Percentiles rank a stretch among this genome's conserved stretches.
These are phyloP conservation scores for Notolepis coatsorum DNA, from an alignment of 2,797 vertebrate species.

Conservation along the genomic window DNA sequence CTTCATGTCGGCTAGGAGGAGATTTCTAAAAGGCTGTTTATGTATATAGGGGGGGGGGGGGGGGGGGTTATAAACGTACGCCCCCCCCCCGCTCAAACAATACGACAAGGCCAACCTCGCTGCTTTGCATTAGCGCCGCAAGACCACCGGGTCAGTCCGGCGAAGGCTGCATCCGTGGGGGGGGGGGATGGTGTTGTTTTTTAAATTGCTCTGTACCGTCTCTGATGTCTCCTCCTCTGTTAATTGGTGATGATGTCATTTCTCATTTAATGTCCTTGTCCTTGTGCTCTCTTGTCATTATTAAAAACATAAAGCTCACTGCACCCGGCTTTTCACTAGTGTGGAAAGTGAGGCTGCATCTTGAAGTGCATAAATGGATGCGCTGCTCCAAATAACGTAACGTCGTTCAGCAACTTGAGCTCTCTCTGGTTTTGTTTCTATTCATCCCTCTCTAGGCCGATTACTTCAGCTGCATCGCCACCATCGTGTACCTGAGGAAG, in stretches of 20 bases:
- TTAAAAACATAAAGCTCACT: slow-evolving; percentile 17
- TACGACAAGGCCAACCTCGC: slow-evolving; percentile 1
- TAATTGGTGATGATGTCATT: slow-evolving; percentile 32
- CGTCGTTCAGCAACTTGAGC: background rate
- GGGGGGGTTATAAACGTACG: slow-evolving; percentile 22
- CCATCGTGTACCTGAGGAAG: slow-evolving; percentile 93
- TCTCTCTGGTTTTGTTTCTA: background rate
- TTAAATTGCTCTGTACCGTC: slow-evolving; percentile 7
- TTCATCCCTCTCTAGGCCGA: slow-evolving; percentile 82
- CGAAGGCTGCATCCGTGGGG: no score
- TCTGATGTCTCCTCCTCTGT: slow-evolving; percentile 37
- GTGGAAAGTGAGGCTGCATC: background rate
- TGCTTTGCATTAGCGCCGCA: slow-evolving; percentile 42
- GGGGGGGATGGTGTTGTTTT: slow-evolving; percentile 11
- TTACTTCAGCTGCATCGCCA: slow-evolving; percentile 92
- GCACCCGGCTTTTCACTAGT: background rate
- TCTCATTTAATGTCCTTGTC: background rate
- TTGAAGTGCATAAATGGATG: background rate
- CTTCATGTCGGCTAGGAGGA: slow-evolving; percentile 4
- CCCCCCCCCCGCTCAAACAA: slow-evolving; percentile 22
- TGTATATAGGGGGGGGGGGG: slow-evolving; percentile 20
- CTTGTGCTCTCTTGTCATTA: slow-evolving; percentile 11
- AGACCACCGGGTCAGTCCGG: no score
- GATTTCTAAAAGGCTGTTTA: slow-evolving; percentile 51
- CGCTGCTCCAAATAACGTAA: background rate